Base-by-base conservation (phyloP, 2,888 invertebrate species). In the Hesperia comma region DNA sequence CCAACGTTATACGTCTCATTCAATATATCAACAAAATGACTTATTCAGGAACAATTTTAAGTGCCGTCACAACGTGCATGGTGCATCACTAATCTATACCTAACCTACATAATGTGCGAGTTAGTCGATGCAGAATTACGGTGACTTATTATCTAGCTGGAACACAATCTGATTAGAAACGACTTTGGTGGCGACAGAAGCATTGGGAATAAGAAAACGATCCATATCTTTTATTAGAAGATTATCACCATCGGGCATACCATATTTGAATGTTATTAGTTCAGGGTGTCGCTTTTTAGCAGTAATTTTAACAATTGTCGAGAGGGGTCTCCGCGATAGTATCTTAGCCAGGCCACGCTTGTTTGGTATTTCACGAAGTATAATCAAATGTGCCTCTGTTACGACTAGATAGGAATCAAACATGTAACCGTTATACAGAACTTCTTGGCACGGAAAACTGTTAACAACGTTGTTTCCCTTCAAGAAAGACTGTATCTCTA, bases 221-320 rank as follows among this genome's bases (percentile, higher is more conserved):
- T 98, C 98, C 96, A 98, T 96, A 84, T 98, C 98, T 77, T 92
- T 96, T 69, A 98, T 96, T 69, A 96, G 93, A 43, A 97, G 91
- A 53, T 95, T 95, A 77, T 97, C 96, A 57, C 96, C 97, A 81
- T 97, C 96, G 2, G 96, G 96, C 67, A 95, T 94, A 5, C 99
- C 98, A 84, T 99, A 99, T 85, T 98, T 98, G 86, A 99, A 99
- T 0, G 99, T 99, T 71, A 99, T 98, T 76, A 99, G 93, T 88
- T 99, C 98, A 0, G 99, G 99, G 84, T 98, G 97, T 67, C 96
- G 95, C 85, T 98, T 98, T 84, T 98, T 98, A 12, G 99, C 98
- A 0, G 99, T 99, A 70, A 99, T 99, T 93, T 98, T 98, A 8
- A 99, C 97, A 76, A 99, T 98, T 61, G 97, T 97, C 2, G 97